Conservation (phyloP, 2,888 invertebrate genomes). For the Cenopis cana region DNA sequence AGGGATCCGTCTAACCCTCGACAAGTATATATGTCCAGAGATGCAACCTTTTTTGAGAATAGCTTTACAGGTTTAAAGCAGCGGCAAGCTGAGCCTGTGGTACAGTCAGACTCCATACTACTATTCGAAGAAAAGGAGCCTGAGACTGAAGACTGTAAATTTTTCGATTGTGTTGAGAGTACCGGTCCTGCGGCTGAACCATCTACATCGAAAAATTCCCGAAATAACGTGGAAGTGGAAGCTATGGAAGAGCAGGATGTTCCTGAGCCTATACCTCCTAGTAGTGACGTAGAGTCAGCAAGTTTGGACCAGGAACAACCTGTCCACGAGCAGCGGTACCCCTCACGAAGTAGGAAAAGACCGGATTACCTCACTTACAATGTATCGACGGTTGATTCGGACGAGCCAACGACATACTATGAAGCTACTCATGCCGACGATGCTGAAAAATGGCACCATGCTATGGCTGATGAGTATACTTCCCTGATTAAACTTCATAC, state of each 20-base stretch:
- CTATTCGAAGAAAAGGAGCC: no score
- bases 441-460: no score
- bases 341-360: neutral
- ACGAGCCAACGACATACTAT: neutral
- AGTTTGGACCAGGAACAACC: neutral
- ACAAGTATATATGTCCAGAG: neutral
- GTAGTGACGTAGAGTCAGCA: neutral
- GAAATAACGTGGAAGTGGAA: neutral
- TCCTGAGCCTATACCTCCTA: neutral
- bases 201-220: no score
- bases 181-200: no score
- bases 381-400: neutral
- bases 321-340: neutral
- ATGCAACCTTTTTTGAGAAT: conserved; percentile 6
- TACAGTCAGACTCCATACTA: no score
- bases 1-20: neutral
- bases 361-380: conserved; percentile 5
- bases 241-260: neutral
- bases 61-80: conserved; percentile 1
- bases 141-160: no score
- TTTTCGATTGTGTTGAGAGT: no score
- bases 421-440: neutral
- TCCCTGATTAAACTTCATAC: no score
- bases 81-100: neutral
- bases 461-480: no score